Conservation (phyloP, 2,888 invertebrate species). For the Acrobasis repandana region DNA sequence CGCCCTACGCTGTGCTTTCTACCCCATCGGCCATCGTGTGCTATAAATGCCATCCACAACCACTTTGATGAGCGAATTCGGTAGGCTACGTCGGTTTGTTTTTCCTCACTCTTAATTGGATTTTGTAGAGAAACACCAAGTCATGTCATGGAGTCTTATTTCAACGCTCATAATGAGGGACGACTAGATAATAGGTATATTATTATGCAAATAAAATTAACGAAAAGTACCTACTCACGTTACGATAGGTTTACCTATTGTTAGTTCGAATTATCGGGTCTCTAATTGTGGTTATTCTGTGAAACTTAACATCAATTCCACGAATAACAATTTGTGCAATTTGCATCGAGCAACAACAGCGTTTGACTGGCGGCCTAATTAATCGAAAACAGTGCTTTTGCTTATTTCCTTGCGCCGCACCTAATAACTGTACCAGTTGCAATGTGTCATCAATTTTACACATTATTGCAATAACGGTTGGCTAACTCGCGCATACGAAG, state of each 20-base stretch:
- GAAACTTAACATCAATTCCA: slow-evolving; percentile 52
- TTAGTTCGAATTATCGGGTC: slow-evolving; percentile 45
- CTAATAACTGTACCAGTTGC: slow-evolving; percentile 6
- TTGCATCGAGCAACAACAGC: slow-evolving; percentile 43
- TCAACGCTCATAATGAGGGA: too few relatives aligned
- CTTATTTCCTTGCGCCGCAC: slow-evolving; percentile 6
- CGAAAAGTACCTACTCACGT: neutral
- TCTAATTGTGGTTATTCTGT: slow-evolving; percentile 48
- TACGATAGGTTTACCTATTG: slow-evolving; percentile 33
- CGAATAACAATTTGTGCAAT: slow-evolving; percentile 57
- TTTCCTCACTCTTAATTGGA: too few relatives aligned
- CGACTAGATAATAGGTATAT: too few relatives aligned
- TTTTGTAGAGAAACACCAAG: too few relatives aligned
- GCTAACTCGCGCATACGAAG: neutral
- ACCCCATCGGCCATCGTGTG: too few relatives aligned
- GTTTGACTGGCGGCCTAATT: slow-evolving; percentile 41
- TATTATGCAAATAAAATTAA: neutral
- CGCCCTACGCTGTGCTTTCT: too few relatives aligned
- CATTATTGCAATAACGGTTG: neutral
- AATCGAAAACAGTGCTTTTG: slow-evolving; percentile 32
- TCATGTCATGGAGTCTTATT: too few relatives aligned
- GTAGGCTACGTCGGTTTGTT: too few relatives aligned
- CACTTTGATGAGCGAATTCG: too few relatives aligned
- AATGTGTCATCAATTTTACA: slow-evolving; percentile 8
- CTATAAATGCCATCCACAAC: too few relatives aligned